Conservation (phyloP, 2,888 invertebrate genomes). For the Chironomus riparius region DNA sequence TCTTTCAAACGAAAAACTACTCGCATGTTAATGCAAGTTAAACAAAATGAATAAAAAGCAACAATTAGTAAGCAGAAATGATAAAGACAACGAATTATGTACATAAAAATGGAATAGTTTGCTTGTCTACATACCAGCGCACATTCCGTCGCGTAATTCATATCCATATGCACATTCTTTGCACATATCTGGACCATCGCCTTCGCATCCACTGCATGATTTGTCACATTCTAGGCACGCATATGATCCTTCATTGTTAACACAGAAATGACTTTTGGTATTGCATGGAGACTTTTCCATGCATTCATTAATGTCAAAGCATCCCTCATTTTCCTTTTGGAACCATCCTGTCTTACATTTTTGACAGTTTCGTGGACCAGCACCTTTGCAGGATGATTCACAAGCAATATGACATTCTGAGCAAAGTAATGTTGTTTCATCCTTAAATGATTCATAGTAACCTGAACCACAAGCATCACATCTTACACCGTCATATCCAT, state of each 20-base stretch:
- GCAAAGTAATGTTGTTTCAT: slow-evolving; percentile 64
- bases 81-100: too few species aligned
- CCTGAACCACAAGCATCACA: slow-evolving; percentile 72
- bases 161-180: slow-evolving; percentile 67
- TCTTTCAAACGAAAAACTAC: slow-evolving; percentile 17
- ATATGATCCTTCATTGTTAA: slow-evolving; percentile 79
- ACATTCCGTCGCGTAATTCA: slow-evolving; percentile 61
- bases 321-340: slow-evolving; percentile 69
- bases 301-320: slow-evolving; percentile 81
- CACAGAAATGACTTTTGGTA: slow-evolving; percentile 67
- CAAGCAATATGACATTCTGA: slow-evolving; percentile 74
- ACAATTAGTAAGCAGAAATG: background rate
- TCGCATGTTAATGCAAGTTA: background rate
- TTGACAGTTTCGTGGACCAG: slow-evolving; percentile 46
- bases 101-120: slow-evolving; percentile 4
- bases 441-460: slow-evolving; percentile 64
- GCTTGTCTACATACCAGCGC: slow-evolving; percentile 53
- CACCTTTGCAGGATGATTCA: slow-evolving; percentile 29
- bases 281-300: slow-evolving; percentile 47
- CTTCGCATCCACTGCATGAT: slow-evolving; percentile 73
- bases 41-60: background rate
- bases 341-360: slow-evolving; percentile 62
- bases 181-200: slow-evolving; percentile 90
- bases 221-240: slow-evolving; percentile 74
- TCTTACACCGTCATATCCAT: slow-evolving; percentile 55